Conservation (phyloP, 1,140 invertebrate genomes). For the Drosophila orosa region DNA sequence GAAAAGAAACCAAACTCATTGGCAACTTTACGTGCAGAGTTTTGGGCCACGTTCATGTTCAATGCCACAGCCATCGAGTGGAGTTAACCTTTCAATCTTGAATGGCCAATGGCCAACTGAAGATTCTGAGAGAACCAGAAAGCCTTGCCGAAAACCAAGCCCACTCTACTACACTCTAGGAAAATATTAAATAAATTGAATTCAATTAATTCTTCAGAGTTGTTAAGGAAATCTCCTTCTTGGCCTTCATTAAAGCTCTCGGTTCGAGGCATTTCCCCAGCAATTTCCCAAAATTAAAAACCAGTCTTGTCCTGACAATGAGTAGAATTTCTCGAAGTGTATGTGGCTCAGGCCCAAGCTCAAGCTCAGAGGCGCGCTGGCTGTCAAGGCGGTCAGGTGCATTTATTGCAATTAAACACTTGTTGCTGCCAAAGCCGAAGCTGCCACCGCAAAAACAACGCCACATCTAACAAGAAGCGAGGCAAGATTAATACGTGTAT, state of each 20-base stretch:
- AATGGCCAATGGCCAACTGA: conserved; percentile 20
- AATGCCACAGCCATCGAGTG: conserved; percentile 18
- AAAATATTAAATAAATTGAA: not conserved
- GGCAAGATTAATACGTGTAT: conserved; percentile 47
- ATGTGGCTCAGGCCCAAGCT: conserved; percentile 24
- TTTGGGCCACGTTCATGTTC: conserved; percentile 43
- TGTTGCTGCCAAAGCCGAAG: conserved; percentile 65
- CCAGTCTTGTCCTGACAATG: not conserved
- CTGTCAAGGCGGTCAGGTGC: conserved; percentile 76
- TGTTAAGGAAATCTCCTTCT: not conserved
- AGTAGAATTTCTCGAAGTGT: not conserved
- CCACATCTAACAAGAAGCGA: conserved; percentile 70
- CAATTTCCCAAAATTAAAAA: not conserved
- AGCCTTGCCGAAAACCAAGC: conserved; percentile 53
- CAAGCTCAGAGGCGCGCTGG: conserved; percentile 49
- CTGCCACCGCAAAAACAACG: conserved; percentile 60
- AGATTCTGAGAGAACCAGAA: conserved; percentile 47
- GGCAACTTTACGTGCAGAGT: conserved; percentile 29
- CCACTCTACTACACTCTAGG: not conserved
- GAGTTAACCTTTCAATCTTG: conserved; percentile 39
- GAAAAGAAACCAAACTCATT: conserved; percentile 5
- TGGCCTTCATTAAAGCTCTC: fast-evolving
- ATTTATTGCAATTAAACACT: conserved; percentile 83
- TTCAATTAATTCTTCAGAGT: not conserved
- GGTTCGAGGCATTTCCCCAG: no score